phyloP scores from a whole-genome alignment of 2,113 vertebrate species.

The Clinocottus analis region DNA sequence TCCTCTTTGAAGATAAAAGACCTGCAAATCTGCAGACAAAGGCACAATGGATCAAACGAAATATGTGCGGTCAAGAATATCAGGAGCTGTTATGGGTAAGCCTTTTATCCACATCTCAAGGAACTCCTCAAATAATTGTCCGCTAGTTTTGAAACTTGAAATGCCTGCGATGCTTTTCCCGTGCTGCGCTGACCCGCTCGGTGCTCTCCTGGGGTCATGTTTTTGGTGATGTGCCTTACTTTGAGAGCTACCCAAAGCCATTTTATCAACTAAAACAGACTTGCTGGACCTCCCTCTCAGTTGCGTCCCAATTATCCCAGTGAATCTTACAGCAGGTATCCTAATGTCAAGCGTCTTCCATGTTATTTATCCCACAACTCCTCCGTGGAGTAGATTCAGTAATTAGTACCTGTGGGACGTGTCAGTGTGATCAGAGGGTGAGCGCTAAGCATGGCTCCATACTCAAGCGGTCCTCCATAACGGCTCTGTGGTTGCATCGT shows the following conservation, averaged over 20 bases:
- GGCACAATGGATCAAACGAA: constrained; percentile 67
- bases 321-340: constrained; percentile 78
- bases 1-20: constrained; percentile 78
- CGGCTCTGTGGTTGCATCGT: constrained; percentile 44
- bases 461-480: constrained; percentile 64
- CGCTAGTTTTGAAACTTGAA: constrained; percentile 57
- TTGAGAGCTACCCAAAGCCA: constrained; percentile 72
- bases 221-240: constrained; percentile 68
- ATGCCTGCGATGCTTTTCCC: constrained; percentile 39
- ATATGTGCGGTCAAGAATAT: constrained; percentile 75
- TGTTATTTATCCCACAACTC: constrained; percentile 71
- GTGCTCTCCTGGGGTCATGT: constrained; percentile 66
- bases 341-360: constrained; percentile 82
- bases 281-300: constrained; percentile 73
- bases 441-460: constrained; percentile 70
- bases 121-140: constrained; percentile 77
- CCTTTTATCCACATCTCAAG: constrained; percentile 77
- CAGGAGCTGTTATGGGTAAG: constrained; percentile 72
- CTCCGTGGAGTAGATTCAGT: constrained; percentile 70
- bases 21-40: constrained; percentile 66
- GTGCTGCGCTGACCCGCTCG: constrained; percentile 44
- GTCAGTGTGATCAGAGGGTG: constrained; percentile 77
- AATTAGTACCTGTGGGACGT: constrained; percentile 86
- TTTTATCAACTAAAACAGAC: constrained; percentile 77
- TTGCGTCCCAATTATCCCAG: constrained; percentile 82